Base-by-base conservation (phyloP, 2,888 invertebrate species). In the Caenorhabditis uteleia region DNA sequence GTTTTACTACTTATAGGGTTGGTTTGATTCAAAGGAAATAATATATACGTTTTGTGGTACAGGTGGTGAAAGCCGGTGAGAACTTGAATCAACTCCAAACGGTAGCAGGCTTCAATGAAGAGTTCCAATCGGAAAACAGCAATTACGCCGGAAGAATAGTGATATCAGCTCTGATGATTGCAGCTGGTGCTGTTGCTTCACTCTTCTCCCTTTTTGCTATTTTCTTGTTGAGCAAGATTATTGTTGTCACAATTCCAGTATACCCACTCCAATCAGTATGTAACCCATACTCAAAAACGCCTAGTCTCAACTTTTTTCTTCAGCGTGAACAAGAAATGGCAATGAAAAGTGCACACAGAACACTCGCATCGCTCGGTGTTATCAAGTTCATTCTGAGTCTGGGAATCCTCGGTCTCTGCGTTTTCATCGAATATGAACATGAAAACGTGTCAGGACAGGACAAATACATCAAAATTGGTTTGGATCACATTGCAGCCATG, bases 361-460 rank as follows among this genome's bases (percentile, higher is more conserved):
- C 66, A 2, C 45, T 81, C 21, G 64, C 70, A 1, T 68, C 75
- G 12, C 56, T 76, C 2, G 77, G 74, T 16, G 46, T 77, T 2
- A 68, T 82, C 49, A 83, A 83, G 50, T 65, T 82, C 12, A 57
- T 76, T 25, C 61, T 79, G 21, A 69, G 70, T 8, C 50, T 83
- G 12, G 73, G 77, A 21, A 65, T 77, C 2, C 62, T 82, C 6
- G 80, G 76, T 10, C 54, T 83, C 12, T 78, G 79, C 27, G 77
- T 76, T 25, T 83, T 82, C 49, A 67, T 81, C 18, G 82, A 82
- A 53, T 82, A 79, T 50, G 75, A 77, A 42, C 78, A 82, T 49
- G 78, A 80, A 39, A 67, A 68, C 47, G 74, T 75, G 14, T 56
- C 74, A 21, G 73, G 74, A 14, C 56, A 64, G 10, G 77, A 80